phyloP scores from a whole-genome alignment of 2,888 invertebrate genomes.

The Thalpophila matura region DNA sequence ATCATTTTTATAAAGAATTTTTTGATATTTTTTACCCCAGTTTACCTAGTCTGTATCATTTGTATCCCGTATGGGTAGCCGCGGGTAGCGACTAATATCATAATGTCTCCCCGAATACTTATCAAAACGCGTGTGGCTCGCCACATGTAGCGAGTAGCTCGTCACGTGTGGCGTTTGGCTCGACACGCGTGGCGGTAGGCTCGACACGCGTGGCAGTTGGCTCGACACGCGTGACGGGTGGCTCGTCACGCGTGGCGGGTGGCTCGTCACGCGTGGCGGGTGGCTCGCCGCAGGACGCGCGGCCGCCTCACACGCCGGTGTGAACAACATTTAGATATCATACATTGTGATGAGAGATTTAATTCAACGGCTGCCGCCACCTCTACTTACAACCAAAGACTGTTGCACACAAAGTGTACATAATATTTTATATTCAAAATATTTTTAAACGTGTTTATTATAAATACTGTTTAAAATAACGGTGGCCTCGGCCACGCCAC shows the following conservation, averaged over 20 bases:
- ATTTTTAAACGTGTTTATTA: constrained; percentile 58
- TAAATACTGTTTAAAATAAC: constrained; percentile 39
- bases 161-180: background rate
- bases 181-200: background rate
- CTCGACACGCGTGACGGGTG: background rate
- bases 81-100: constrained; percentile 16
- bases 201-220: too few species aligned
- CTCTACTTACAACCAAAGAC: constrained; percentile 65
- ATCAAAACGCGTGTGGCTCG: background rate
- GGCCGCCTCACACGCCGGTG: background rate
- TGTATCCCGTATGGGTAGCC: constrained; percentile 53
- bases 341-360: constrained; percentile 40
- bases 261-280: background rate
- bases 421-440: constrained; percentile 59
- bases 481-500: too few species aligned
- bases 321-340: constrained; percentile 32
- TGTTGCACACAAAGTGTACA: constrained; percentile 59
- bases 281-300: background rate
- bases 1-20: constrained; percentile 72
- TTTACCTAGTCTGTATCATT: constrained; percentile 74
- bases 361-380: constrained; percentile 44
- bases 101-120: constrained; percentile 5
- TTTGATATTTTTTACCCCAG: constrained; percentile 71
- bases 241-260: background rate
- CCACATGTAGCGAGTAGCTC: background rate